Evolutionary conservation across 1,140 invertebrate species (phyloP).

Genomic region (Leptinotarsa defecta): DNA sequence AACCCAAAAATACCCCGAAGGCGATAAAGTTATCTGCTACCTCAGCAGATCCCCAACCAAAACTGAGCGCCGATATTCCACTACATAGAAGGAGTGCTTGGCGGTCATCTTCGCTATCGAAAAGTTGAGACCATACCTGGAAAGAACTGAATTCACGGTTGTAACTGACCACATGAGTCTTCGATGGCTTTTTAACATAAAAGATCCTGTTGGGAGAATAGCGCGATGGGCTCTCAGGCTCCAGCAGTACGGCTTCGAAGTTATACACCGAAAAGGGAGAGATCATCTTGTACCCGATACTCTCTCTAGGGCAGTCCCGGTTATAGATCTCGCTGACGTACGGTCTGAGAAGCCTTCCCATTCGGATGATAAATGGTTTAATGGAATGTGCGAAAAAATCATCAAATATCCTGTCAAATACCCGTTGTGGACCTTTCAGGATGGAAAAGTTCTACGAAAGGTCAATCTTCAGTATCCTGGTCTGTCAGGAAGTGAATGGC

Average conservation of each 20-base stretch:
- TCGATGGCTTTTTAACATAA: no score
- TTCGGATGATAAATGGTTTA: no score
- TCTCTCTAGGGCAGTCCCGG: conserved; percentile 14
- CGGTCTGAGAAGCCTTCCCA: neutral
- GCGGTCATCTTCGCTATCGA: no score
- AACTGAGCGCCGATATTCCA: neutral
- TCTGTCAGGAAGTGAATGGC: neutral
- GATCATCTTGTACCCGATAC: conserved; percentile 5
- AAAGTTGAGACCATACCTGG: no score
- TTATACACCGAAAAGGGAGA: neutral
- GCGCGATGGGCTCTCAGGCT: no score
- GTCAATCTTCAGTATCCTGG: neutral
- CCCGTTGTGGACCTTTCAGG: neutral
- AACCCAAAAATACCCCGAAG: neutral
- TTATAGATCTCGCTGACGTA: neutral
- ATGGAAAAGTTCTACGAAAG: neutral
- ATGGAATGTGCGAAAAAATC: neutral
- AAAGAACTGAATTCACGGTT: no score
- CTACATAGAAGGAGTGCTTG: neutral
- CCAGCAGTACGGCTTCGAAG: no score
- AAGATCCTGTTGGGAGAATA: no score
- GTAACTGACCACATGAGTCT: no score
- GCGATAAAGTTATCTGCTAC: neutral
- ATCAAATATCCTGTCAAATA: neutral
- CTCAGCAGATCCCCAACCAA: neutral